Evolutionary conservation across 2,797 vertebrate species (phyloP), one percentile per base, ranked within the genome.

Genomic region (Triplophysa yarkandensis): DNA sequence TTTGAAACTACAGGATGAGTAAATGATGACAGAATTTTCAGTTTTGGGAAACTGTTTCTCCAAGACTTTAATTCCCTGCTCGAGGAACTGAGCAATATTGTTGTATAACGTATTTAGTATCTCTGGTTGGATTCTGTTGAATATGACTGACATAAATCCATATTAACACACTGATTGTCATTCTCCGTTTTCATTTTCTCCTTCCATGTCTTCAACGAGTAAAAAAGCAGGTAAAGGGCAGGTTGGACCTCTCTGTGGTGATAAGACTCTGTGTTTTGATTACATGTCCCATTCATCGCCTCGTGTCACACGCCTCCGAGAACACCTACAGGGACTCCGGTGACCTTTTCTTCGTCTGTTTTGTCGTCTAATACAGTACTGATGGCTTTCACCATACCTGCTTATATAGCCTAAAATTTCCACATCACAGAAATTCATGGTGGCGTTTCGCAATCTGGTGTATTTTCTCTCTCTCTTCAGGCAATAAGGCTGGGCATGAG

Each of bases 291-390:
- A 67, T 74, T 74, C 72, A 66, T 60, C 1, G 63, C 17, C 52
- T 60, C 9, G 39, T 67, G 63, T 74, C 19, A 67, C 52, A 66
- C 39, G 23, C 13, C 2, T 57, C 39, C 41, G 8, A 46, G n/a
- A 43, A 66, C 28, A 60, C 36, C 62, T 58, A 25, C 50, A 34
- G 72, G 72, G 63, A 74, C 41, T 74, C 61, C 0, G 1, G 7
- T 74, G 63, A 74, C 72, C 72, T 74, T 74, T 74, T n/a, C 52
- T 32, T 13, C 7, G 19, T 66, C 72, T 74, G 72, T 67, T 66
- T 63, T 32, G 28, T 67, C 39, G 41, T 66, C 21, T 67, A 48
- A 36, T 57, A 67, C 27, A 58, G 52, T 60, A 34, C 54, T 60
- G 63, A 48, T 48, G 17, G 21, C 41, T 23, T 36, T 39, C 27